Base-by-base conservation (phyloP, 2,888 invertebrate species). In the Anthrax anthrax region DNA sequence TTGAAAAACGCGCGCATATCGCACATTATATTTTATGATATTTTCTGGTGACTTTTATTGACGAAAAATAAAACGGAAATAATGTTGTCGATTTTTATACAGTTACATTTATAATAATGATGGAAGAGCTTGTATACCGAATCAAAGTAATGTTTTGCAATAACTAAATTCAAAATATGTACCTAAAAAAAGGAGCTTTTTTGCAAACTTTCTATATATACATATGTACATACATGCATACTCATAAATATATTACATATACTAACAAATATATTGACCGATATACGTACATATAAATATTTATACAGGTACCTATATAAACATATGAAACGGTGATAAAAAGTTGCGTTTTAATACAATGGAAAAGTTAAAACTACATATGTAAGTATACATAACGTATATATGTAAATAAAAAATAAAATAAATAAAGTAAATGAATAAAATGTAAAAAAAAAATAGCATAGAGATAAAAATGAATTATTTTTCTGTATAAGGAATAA, bases 1-100 rank as follows among this genome's bases (percentile, higher is more conserved):
- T n/a, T n/a, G n/a, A 44, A 44, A 44, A 39, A 39, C 44, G 44
- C 44, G 44, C 44, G 39, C 19, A 44, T 44, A 34, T 39, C 34
- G 34, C 23, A 23, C 23, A 23, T 23, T 23, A 23, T 23, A 23
- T 6, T 23, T 23, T 8, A 23, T 8, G 4, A 23, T 23, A 23
- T 6, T 23, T 23, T 8, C 4, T 8, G 4, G 4, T 39, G 34
- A 44, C 4, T 23, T 19, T 39, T 44, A 44, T 44, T 39, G 32
- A 44, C 44, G 44, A 39, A 39, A 44, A 34, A 18, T 18, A 16
- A 44, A 44, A 39, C 44, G 44, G 34, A 44, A 39, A 44, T 29
- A 34, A n/a, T n/a, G n/a, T 38, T 36, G 36, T 36, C 38, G 27
- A 34, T 27, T n/a, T 17, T 38, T 13, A 27, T 39, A 34, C 4